These are phyloP conservation scores for Sorex araneus DNA, from an alignment of 2,113 vertebrate genomes.

Conservation along the genomic window DNA sequence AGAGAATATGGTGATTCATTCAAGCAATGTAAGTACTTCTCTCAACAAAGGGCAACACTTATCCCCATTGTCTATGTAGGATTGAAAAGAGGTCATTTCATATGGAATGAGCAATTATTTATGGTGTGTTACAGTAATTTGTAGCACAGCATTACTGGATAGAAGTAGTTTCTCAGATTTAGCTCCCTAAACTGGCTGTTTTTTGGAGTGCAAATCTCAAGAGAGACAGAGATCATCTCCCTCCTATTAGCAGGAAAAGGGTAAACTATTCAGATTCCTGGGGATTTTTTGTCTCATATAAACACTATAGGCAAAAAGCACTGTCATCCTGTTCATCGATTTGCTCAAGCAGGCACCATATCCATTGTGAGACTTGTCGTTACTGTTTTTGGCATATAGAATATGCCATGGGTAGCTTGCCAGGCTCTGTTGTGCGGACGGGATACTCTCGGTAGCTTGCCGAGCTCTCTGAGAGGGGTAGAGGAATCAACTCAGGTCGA, in stretches of 20 bases:
- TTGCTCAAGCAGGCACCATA: too few species aligned
- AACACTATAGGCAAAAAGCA: too few species aligned
- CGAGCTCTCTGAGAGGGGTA: too few species aligned
- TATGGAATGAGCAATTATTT: background rate
- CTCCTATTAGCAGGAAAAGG: background rate
- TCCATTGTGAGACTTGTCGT: too few species aligned
- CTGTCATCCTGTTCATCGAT: too few species aligned
- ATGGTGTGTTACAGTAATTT: background rate
- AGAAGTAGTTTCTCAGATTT: background rate
- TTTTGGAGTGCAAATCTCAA: background rate
- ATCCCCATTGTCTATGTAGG: background rate
- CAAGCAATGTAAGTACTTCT: background rate
- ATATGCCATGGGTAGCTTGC: too few species aligned
- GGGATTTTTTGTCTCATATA: background rate
- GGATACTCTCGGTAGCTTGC: too few species aligned
- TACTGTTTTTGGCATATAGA: too few species aligned
- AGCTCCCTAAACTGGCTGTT: background rate
- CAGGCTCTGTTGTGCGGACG: too few species aligned
- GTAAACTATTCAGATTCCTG: background rate
- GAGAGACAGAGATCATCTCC: background rate
- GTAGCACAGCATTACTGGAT: background rate
- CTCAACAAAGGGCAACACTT: background rate
- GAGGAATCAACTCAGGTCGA: too few species aligned
- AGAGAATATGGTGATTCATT: background rate
- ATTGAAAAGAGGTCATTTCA: background rate